Evolutionary conservation across 2,113 vertebrate genomes (phyloP).

Genomic region (Mellivora capensis): DNA sequence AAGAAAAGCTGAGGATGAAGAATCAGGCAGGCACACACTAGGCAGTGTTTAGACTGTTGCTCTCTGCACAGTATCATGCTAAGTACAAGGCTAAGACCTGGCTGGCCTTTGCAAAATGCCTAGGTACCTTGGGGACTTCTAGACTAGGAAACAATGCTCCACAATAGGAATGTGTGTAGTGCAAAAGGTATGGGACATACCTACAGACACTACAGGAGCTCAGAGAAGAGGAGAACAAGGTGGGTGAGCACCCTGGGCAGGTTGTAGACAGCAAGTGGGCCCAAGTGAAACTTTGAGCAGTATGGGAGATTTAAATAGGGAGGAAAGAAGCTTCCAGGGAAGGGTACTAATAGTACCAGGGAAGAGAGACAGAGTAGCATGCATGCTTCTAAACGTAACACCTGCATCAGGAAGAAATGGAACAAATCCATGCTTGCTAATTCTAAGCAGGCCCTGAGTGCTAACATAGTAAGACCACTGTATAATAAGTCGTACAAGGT

Average conservation of each 20-base stretch:
- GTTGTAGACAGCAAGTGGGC: background rate
- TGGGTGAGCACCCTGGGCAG: background rate
- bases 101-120: background rate
- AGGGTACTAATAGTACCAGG: too few relatives aligned
- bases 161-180: background rate
- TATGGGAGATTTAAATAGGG: background rate
- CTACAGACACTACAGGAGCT: background rate
- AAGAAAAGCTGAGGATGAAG: background rate
- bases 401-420: background rate
- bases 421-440: background rate
- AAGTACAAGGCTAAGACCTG: background rate
- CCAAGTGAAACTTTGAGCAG: background rate
- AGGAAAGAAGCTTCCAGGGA: background rate
- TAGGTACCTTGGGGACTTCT: background rate
- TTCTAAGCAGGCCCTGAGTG: background rate
- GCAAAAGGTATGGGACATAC: background rate
- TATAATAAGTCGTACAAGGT: background rate
- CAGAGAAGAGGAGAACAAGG: background rate
- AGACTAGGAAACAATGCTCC: background rate
- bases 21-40: background rate
- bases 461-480: background rate
- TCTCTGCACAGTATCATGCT: too few relatives aligned
- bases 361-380: background rate
- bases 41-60: background rate
- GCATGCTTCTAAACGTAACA: background rate